Evolutionary conservation across 2,888 invertebrate species (phyloP).

Genomic region (Lochmaea crataegi): DNA sequence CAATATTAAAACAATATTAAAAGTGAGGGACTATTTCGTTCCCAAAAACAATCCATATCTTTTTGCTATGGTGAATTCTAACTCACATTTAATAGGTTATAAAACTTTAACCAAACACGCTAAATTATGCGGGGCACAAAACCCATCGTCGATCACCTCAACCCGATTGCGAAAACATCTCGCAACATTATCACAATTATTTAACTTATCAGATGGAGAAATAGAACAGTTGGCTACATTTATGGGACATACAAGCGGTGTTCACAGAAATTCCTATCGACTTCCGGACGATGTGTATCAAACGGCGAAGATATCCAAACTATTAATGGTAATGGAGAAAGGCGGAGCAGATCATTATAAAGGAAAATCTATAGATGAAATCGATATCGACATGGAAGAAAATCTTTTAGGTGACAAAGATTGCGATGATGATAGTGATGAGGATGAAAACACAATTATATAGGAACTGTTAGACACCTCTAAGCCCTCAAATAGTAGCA

Average conservation of each 20-base stretch:
- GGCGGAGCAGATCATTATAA: constrained; percentile 37
- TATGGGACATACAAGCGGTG: constrained; percentile 47
- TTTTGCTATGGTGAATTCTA: not conserved
- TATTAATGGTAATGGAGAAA: constrained; percentile 40
- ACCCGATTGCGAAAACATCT: constrained; percentile 46
- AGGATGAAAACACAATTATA: not conserved
- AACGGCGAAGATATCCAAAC: constrained; percentile 27
- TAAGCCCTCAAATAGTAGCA: not conserved
- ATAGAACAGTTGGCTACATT: constrained; percentile 47
- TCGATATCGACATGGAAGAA: constrained; percentile 38
- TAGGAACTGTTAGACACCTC: not conserved
- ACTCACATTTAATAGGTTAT: constrained; percentile 35
- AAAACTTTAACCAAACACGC: constrained; percentile 47
- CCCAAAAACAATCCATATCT: constrained; percentile 1
- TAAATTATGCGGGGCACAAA: constrained; percentile 43
- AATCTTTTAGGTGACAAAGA: constrained; percentile 6
- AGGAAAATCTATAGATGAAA: constrained; percentile 41
- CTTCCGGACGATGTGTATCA: constrained; percentile 37
- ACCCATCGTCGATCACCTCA: constrained; percentile 39
- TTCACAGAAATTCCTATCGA: constrained; percentile 41
- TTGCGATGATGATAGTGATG: not conserved
- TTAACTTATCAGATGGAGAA: not conserved
- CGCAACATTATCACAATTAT: constrained; percentile 29
- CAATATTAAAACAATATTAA: not conserved
- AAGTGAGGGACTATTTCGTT: not conserved